Conservation (phyloP, 2,113 vertebrate genomes). For the Dasyurus viverrinus region DNA sequence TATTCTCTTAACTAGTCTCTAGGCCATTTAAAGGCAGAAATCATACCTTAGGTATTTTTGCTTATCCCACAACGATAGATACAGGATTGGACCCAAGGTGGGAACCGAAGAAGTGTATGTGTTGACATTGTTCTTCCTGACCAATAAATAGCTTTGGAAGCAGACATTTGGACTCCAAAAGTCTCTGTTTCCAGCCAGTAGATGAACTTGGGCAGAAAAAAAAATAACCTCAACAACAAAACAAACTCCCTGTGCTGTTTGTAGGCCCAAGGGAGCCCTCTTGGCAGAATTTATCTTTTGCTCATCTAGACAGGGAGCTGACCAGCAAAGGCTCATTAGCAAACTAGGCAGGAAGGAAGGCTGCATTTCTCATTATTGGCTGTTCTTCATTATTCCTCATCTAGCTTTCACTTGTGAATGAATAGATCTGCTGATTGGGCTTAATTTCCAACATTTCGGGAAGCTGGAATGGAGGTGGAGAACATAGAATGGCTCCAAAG, state of each 20-base stretch:
- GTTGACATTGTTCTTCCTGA: neutral
- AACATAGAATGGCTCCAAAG: neutral
- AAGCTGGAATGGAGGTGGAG: neutral
- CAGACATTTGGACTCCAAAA: neutral
- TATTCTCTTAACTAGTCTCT: neutral
- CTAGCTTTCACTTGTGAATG: neutral
- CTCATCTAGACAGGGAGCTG: neutral
- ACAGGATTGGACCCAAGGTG: neutral
- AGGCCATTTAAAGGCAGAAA: neutral
- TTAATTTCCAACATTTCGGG: neutral
- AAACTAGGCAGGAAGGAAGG: neutral
- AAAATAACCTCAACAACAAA: neutral
- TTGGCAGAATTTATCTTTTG: fast-evolving
- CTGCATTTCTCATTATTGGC: neutral
- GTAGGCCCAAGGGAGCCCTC: neutral
- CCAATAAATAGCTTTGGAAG: neutral
- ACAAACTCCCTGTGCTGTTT: fast-evolving
- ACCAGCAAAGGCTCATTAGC: neutral
- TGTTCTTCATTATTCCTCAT: neutral
- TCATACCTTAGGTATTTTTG: neutral
- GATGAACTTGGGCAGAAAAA: neutral
- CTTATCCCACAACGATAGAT: neutral
- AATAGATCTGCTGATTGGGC: neutral
- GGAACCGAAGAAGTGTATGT: neutral
- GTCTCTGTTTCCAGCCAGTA: neutral